Conservation (phyloP, 1,140 invertebrate species). For the Portunus trituberculatus region DNA sequence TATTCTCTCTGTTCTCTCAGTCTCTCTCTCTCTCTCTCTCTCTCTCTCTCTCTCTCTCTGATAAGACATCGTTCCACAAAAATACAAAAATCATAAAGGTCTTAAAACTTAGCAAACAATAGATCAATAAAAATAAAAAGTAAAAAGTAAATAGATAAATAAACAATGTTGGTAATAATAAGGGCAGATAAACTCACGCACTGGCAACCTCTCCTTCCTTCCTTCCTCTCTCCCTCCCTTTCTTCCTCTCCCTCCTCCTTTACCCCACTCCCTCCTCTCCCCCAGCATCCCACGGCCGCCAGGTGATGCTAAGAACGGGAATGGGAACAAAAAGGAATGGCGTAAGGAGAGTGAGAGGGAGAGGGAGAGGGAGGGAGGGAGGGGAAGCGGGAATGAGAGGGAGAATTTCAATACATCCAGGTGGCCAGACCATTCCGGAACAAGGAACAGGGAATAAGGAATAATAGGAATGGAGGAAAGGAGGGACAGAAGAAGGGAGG, state of each 20-base stretch:
- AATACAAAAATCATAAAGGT: background rate
- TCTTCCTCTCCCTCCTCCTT: background rate
- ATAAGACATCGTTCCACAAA: background rate
- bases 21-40: background rate
- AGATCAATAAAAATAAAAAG: background rate
- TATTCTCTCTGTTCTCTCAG: background rate
- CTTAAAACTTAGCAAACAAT: background rate
- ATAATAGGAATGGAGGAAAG: constrained; percentile 36
- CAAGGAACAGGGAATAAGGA: constrained; percentile 52
- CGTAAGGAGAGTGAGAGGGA: background rate
- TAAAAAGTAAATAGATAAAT: background rate
- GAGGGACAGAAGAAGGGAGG: background rate
- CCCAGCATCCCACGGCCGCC: background rate
- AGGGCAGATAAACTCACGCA: background rate
- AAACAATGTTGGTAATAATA: background rate
- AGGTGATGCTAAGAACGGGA: constrained; percentile 47
- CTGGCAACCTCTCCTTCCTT: background rate
- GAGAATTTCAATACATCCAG: constrained; percentile 42
- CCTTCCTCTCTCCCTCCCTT: background rate
- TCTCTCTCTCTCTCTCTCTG: constrained; percentile 2
- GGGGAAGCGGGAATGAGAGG: constrained; percentile 23
- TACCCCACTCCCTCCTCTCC: background rate
- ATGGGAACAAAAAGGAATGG: constrained; percentile 44
- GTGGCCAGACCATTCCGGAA: constrained; percentile 22
- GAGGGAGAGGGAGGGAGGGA: background rate